Evolutionary conservation across 1,140 invertebrate genomes (phyloP).

Genomic region (Agrypnia vestita): DNA sequence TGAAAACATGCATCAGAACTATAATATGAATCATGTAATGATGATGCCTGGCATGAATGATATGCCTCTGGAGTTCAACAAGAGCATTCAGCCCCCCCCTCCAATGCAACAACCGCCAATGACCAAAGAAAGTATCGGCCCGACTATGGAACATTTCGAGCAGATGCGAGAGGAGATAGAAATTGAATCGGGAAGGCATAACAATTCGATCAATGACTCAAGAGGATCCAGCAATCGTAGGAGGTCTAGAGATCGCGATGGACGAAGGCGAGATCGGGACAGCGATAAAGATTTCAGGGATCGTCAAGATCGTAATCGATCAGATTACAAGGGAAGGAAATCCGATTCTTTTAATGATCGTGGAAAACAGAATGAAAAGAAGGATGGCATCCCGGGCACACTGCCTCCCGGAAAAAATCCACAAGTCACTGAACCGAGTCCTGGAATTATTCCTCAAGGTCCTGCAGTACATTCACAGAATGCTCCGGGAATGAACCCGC

Average conservation of each 20-base stretch:
- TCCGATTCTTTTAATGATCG: conserved; percentile 9
- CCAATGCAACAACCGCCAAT: conserved; percentile 57
- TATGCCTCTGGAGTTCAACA: conserved; percentile 80
- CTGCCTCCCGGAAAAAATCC: not conserved
- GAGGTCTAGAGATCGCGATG: conserved; percentile 46
- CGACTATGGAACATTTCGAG: conserved; percentile 3
- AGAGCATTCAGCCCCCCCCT: conserved; percentile 64
- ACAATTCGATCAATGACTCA: conserved; percentile 15
- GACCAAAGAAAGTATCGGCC: conserved; percentile 3
- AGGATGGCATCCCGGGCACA: not conserved
- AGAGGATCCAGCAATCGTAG: conserved; percentile 35
- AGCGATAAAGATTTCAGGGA: conserved; percentile 64
- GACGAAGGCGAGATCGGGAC: conserved; percentile 62
- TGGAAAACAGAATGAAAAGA: conserved; percentile 31
- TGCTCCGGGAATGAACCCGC: not conserved
- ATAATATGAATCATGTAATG: conserved; percentile 56
- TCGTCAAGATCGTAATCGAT: conserved; percentile 51
- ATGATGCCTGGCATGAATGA: conserved; percentile 77
- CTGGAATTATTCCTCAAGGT: not conserved
- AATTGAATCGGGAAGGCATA: not conserved
- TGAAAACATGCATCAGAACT: conserved; percentile 56
- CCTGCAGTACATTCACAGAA: conserved; percentile 4
- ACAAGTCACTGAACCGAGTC: not conserved
- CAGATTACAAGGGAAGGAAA: conserved; percentile 45
- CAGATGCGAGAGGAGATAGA: not conserved